Base-by-base conservation (phyloP, 1,140 invertebrate species). In the Dendrolimus kikuchii region DNA sequence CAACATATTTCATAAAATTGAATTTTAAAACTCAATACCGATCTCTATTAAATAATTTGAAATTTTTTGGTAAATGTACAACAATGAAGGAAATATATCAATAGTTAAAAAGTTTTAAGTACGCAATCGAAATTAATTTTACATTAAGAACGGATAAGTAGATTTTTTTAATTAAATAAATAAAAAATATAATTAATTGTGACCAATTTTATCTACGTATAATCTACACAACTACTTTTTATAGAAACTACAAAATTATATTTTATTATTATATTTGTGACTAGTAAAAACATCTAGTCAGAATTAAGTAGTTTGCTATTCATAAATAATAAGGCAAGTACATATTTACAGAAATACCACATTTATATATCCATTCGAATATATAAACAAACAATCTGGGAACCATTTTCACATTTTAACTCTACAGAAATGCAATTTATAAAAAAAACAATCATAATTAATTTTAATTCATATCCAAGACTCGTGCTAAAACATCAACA, bases 271-370 rank as follows among this genome's bases (percentile, higher is more conserved):
- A 66, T 53, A 68, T 75, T 69, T 64, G 55, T 85, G 81, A 85
- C 81, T 85, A 85, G 81, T 68, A 71, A 82, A 76, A 64, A 74
- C 66, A 73, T 78, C 79, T 85, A 85, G 81, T 81, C 79, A 65
- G 66, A 66, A 71, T 71, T 72, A 67, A 73, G 59, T 61, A 51
- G 54, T 59, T 66, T 60, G 69, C 59, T 64, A 63, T 61, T 74
- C 66, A 79, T 81, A 81, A 81, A 81, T 83, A 77, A 72, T 71
- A 67, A 72, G 78, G 76, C 74, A 81, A 81, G 77, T 76, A 65
- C 53, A 50, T 85, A 83, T 83, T 81, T 85, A 85, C 81, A 75
- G 37, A 64, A 68, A 55, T 39, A 64, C 23, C 23, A 23, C 23
- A 23, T 23, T 23, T 67, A 68, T 57, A 75, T 72, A 74, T 68